Conservation (phyloP, 2,113 vertebrate species). For the Muntiacus reevesi region DNA sequence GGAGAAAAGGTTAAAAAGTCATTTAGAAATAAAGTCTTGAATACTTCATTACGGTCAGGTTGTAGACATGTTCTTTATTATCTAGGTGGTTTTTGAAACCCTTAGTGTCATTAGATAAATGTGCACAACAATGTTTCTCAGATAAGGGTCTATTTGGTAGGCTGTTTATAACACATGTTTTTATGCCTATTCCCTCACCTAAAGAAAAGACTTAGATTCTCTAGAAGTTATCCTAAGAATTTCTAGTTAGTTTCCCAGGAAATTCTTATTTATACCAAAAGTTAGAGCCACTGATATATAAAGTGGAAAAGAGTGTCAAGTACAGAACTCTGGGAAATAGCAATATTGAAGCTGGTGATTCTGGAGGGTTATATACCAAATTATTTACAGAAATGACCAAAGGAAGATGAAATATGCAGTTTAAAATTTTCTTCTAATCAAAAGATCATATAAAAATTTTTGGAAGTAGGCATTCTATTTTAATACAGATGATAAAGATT, state of each 20-base stretch:
- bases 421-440: conserved; percentile 28
- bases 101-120: not conserved
- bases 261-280: not conserved
- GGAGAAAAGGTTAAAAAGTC: not conserved
- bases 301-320: not conserved
- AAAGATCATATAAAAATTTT: not conserved
- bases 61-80: not conserved
- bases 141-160: not conserved
- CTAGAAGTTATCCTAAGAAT: not conserved
- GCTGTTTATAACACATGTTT: not conserved
- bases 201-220: not conserved
- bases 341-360: not conserved
- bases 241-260: not conserved
- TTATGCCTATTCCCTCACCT: not conserved
- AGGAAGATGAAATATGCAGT: not conserved
- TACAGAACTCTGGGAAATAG: not conserved
- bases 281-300: not conserved
- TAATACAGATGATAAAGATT: not conserved
- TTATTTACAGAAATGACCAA: not conserved
- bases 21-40: not conserved
- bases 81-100: not conserved
- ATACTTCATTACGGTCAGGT: not conserved
- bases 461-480: not conserved
- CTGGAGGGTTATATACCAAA: not conserved
- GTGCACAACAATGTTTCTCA: not conserved